Evolutionary conservation across 2,113 vertebrate genomes (phyloP).

Genomic region (Gopherus flavomarginatus): DNA sequence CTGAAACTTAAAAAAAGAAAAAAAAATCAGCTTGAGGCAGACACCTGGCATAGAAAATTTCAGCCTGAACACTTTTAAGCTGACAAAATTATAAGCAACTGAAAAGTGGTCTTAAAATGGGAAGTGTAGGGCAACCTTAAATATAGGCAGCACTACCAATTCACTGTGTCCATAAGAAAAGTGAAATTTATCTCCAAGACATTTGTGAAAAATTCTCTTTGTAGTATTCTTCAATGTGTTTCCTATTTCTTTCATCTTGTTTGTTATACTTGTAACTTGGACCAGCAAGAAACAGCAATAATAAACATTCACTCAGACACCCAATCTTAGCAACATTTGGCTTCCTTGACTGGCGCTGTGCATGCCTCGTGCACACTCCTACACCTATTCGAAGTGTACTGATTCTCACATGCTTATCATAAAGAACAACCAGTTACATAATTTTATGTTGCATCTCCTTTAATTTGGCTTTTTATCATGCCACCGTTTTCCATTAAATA

Average conservation of each 20-base stretch:
- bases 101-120: background rate
- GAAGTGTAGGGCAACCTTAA: background rate
- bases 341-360: background rate
- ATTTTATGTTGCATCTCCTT: background rate
- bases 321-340: background rate
- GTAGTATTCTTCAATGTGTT: background rate
- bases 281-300: background rate
- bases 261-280: background rate
- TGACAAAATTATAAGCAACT: background rate
- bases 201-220: background rate
- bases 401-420: background rate
- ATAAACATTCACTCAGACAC: background rate
- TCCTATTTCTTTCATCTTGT: background rate
- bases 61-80: background rate
- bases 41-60: background rate
- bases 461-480: background rate
- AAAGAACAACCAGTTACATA: background rate
- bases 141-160: background rate
- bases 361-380: background rate
- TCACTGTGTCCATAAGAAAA: background rate
- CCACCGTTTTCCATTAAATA: background rate
- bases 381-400: background rate
- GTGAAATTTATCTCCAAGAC: rapidly evolving
- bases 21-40: background rate
- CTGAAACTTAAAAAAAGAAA: background rate